A percentile compares a stretch with the other conserved stretches of the same genome.
Evolutionary conservation across 2,113 vertebrate genomes (phyloP).

Genomic region (Leucopsar rothschildi): DNA sequence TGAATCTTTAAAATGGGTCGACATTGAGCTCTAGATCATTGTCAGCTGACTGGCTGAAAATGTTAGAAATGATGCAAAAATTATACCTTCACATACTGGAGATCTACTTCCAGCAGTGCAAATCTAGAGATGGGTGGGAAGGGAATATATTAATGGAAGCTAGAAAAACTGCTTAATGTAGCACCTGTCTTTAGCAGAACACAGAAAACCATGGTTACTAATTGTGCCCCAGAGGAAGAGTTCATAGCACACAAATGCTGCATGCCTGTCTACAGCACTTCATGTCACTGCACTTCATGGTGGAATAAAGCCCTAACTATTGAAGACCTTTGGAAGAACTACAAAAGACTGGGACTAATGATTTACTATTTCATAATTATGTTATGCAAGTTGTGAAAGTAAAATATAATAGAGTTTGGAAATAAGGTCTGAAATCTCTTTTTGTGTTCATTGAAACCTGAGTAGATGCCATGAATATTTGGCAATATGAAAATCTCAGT

Average conservation of each 20-base stretch:
- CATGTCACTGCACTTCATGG: not conserved
- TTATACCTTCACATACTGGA: not conserved
- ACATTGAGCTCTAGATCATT: not conserved
- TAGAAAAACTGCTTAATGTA: not conserved
- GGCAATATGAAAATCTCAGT: not conserved
- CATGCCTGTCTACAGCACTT: not conserved
- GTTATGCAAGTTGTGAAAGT: not conserved
- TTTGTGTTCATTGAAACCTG: not conserved
- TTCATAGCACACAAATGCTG: not conserved
- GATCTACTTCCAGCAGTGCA: not conserved
- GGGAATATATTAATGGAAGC: not conserved
- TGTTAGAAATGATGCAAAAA: not conserved
- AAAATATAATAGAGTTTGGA: not conserved
- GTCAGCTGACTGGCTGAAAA: not conserved
- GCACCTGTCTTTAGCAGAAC: rapidly evolving
- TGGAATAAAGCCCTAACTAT: not conserved
- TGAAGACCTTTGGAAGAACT: not conserved
- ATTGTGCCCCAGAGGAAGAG: not conserved
- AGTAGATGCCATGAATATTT: not conserved
- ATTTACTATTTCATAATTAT: not conserved
- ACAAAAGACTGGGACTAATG: not conserved
- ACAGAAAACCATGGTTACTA: not conserved
- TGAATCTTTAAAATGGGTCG: not conserved
- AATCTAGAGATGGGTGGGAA: not conserved
- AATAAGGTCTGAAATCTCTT: not conserved